Conservation (phyloP, 2,113 vertebrate species). For the Drymodes brunneopygia region DNA sequence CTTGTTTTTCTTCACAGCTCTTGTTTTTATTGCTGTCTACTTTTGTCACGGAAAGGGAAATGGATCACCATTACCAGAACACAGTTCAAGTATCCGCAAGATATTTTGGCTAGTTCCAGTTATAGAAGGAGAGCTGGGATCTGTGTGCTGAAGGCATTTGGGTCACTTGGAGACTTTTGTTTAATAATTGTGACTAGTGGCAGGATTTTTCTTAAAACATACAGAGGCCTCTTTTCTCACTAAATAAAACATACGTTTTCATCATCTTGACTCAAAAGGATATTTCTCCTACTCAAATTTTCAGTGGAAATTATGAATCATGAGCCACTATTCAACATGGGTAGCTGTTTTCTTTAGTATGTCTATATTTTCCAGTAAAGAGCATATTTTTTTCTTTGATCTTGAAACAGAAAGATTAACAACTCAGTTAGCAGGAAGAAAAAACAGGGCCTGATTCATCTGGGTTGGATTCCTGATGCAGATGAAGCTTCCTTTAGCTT, state of each 20-base stretch:
- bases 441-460: not conserved
- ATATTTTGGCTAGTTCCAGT: not conserved
- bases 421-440: not conserved
- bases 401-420: not conserved
- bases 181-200: not conserved
- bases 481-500: not conserved
- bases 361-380: not conserved
- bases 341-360: not conserved
- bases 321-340: not conserved
- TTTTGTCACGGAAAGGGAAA: not conserved
- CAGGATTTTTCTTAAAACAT: not conserved
- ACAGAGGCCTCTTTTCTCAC: not conserved
- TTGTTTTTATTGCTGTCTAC: not conserved
- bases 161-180: not conserved
- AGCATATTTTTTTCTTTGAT: not conserved
- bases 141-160: not conserved
- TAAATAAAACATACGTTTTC: not conserved
- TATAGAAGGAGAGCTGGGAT: not conserved
- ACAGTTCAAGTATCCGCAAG: not conserved
- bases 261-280: not conserved
- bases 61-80: not conserved
- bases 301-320: slow-evolving; percentile 25
- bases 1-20: not conserved
- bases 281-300: not conserved
- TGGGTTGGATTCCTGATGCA: not conserved